Percentiles rank a stretch among this genome's conserved stretches.
phyloP scores from a whole-genome alignment of 2,797 vertebrate species.

The Aulostomus chinensis region DNA sequence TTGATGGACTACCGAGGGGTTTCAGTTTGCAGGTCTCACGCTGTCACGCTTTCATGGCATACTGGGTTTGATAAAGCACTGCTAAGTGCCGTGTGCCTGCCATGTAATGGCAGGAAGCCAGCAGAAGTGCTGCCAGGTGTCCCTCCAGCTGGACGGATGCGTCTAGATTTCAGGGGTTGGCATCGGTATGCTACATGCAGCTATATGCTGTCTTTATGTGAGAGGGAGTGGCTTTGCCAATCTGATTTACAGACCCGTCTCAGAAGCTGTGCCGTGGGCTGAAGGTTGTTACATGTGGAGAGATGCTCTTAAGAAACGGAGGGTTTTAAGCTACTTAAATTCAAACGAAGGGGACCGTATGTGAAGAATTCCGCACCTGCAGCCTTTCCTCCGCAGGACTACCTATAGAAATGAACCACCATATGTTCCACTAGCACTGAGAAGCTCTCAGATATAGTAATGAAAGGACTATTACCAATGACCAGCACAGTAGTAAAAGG shows the following conservation, averaged over 20 bases:
- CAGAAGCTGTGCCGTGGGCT: conserved; percentile 56
- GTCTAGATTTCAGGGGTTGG: conserved; percentile 52
- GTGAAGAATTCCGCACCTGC: too few relatives aligned
- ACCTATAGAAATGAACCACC: conserved; percentile 41
- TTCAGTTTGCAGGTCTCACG: conserved; percentile 68
- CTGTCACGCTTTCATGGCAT: conserved; percentile 57
- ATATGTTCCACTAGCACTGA: conserved; percentile 13
- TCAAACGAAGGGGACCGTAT: conserved; percentile 6
- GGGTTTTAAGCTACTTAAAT: conserved; percentile 18
- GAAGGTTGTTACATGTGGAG: conserved; percentile 43
- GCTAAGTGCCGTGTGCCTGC: conserved; percentile 53
- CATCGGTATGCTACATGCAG: conserved; percentile 52
- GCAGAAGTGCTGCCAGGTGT: conserved; percentile 56
- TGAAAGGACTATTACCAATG: conserved; percentile 58
- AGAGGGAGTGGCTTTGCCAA: conserved; percentile 46
- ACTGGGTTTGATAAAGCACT: conserved; percentile 64
- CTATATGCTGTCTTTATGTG: conserved; percentile 45
- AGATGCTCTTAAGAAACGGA: conserved; percentile 24
- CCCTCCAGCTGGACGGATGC: conserved; percentile 61
- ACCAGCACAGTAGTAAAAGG: conserved; percentile 63
- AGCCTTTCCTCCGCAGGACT: too few relatives aligned
- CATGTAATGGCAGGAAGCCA: conserved; percentile 52
- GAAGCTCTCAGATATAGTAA: conserved; percentile 37
- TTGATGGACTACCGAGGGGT: conserved; percentile 50
- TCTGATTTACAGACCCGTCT: conserved; percentile 65